phyloP scores from a whole-genome alignment of 2,797 vertebrate species.

The Dromococcyx pavoninus region DNA sequence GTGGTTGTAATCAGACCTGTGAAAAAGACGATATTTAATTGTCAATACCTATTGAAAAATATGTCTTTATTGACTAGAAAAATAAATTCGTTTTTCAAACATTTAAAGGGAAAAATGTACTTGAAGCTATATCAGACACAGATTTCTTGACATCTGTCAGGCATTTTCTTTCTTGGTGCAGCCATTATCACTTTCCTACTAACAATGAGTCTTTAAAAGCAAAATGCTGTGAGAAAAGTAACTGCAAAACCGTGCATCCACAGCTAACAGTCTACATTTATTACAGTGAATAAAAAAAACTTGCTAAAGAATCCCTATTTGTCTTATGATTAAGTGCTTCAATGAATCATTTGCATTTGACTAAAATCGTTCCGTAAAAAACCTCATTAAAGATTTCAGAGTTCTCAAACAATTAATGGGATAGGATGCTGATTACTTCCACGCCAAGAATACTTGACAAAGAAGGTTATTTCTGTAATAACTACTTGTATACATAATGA shows the following conservation, averaged over 20 bases:
- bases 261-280: not conserved
- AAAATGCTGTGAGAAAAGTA: constrained; percentile 29
- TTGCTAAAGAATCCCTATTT: constrained; percentile 37
- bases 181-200: not conserved
- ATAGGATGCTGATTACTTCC: constrained; percentile 65
- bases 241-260: not conserved
- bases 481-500: constrained; percentile 54
- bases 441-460: constrained; percentile 56
- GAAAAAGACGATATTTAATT: constrained; percentile 66
- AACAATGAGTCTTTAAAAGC: constrained; percentile 6
- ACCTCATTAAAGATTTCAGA: constrained; percentile 60
- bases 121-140: not conserved
- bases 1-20: constrained; percentile 93
- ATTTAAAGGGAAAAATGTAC: not conserved
- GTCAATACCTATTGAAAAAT: constrained; percentile 33
- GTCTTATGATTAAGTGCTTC: constrained; percentile 55
- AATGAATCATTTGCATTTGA: constrained; percentile 69
- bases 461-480: constrained; percentile 58
- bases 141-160: constrained; percentile 37
- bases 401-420: constrained; percentile 69
- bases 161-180: not conserved
- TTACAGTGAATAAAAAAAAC: not conserved
- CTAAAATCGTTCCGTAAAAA: constrained; percentile 34
- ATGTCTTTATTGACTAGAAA: not conserved
- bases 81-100: constrained; percentile 30